Percentiles rank a stretch among this genome's conserved stretches.
Evolutionary conservation across 2,797 vertebrate species (phyloP).

Genomic region (Hydrolagus colliei): DNA sequence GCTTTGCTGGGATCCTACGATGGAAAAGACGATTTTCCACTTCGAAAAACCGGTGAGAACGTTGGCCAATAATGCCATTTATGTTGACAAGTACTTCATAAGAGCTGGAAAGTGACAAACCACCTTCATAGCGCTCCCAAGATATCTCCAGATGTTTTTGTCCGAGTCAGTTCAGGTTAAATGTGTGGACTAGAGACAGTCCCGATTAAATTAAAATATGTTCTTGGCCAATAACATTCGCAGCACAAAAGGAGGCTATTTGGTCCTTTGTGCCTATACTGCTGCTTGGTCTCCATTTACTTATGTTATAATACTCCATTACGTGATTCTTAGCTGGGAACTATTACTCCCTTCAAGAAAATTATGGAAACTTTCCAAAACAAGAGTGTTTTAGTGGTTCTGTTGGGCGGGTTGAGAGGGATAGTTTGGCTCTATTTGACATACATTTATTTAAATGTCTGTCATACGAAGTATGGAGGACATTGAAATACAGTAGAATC

Average conservation of each 20-base stretch:
- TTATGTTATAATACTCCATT: no score
- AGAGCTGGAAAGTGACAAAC: neutral
- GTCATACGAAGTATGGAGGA: neutral
- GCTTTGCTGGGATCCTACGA: slow-evolving; percentile 70
- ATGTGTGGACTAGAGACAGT: no score
- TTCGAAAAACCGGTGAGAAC: slow-evolving; percentile 68
- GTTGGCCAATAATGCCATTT: neutral
- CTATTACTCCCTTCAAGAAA: neutral
- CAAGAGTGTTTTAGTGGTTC: neutral
- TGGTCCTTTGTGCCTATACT: no score
- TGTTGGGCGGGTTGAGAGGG: neutral
- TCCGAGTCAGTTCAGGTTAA: no score
- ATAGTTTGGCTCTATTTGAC: neutral
- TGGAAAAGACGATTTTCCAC: slow-evolving; percentile 70
- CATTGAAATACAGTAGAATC: neutral
- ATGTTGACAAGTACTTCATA: neutral
- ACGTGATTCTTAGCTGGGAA: no score
- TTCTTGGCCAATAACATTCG: no score
- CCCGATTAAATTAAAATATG: no score
- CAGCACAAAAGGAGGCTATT: no score
- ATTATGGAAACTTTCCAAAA: neutral
- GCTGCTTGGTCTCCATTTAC: no score
- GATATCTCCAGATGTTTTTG: no score
- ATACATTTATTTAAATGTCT: neutral
- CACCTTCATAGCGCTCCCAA: neutral